These are phyloP conservation scores for Micoletzkya japonica DNA, from an alignment of 2,888 invertebrate genomes.

Conservation along the genomic window DNA sequence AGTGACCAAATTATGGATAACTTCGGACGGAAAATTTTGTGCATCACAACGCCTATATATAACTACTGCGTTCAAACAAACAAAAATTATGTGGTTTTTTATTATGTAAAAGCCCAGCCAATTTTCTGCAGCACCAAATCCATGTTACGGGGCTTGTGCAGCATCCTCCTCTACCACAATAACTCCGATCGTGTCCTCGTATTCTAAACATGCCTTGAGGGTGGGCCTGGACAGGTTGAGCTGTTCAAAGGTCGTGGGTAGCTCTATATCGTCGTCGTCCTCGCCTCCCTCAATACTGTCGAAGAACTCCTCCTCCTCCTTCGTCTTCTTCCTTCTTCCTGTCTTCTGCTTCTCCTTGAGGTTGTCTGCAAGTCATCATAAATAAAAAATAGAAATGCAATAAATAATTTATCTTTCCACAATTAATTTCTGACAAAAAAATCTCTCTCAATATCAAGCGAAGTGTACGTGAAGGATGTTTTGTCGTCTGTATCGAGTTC, in stretches of 20 bases:
- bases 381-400: too few species aligned
- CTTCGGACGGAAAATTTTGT: too few species aligned
- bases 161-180: background rate
- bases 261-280: constrained; percentile 33
- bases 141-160: too few species aligned
- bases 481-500: too few species aligned
- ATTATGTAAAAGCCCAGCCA: background rate
- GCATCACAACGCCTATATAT: background rate
- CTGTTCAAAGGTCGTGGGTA: constrained; percentile 72
- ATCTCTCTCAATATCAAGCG: too few species aligned
- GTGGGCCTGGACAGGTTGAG: constrained; percentile 94
- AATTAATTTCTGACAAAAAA: too few species aligned
- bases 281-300: constrained; percentile 27
- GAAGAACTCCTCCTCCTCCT: constrained; percentile 32
- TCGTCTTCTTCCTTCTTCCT: constrained; percentile 35
- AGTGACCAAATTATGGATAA: too few species aligned
- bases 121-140: too few species aligned
- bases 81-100: background rate
- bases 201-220: constrained; percentile 72
- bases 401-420: too few species aligned
- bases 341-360: constrained; percentile 44
- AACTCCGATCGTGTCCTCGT: background rate
- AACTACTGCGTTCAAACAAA: background rate
- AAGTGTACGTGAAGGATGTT: too few species aligned
- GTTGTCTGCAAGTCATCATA: constrained; percentile 44